Base-by-base conservation (phyloP, 2,888 invertebrate genomes). In the Aquatica leii region DNA sequence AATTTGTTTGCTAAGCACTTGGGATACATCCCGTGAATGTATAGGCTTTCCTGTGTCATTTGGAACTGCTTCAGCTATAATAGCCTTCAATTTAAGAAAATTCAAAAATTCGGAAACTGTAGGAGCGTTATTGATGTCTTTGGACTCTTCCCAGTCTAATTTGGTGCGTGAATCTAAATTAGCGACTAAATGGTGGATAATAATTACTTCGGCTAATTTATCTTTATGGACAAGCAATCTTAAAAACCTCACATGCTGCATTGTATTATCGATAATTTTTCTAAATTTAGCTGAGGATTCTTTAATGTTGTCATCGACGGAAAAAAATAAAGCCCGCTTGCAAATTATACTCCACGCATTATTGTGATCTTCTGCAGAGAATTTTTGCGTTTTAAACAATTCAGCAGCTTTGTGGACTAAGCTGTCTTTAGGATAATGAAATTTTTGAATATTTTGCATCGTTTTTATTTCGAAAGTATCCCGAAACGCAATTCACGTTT, bases 321-420 rank as follows among this genome's bases (percentile, higher is more conserved):
- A 17, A 35, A 69, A 69, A 43, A n/a, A n/a, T n/a, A n/a, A n/a
- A n/a, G n/a, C n/a, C n/a, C n/a, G n/a, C n/a, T n/a, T n/a, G n/a
- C n/a, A n/a, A n/a, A n/a, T n/a, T n/a, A n/a, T n/a, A n/a, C n/a
- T n/a, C n/a, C n/a, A n/a, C n/a, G n/a, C n/a, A n/a, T n/a, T n/a
- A n/a, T n/a, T n/a, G n/a, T n/a, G n/a, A n/a, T n/a, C n/a, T n/a
- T n/a, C n/a, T n/a, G n/a, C n/a, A 71, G 59, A n/a, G 69, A 64
- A 8, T 65, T 68, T 8, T 71, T 52, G 52, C 69, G 70, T 40
- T 60, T 67, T 37, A n/a, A n/a, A n/a, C 68, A n/a, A n/a, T n/a
- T n/a, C n/a, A n/a, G n/a, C n/a, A n/a, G n/a, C n/a, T n/a, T n/a
- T n/a, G n/a, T n/a, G n/a, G n/a, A n/a, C n/a, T n/a, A n/a, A n/a